Percentiles rank a stretch among this genome's conserved stretches.
phyloP scores from a whole-genome alignment of 2,888 invertebrate genomes.

The Eristalis arbustorum region DNA sequence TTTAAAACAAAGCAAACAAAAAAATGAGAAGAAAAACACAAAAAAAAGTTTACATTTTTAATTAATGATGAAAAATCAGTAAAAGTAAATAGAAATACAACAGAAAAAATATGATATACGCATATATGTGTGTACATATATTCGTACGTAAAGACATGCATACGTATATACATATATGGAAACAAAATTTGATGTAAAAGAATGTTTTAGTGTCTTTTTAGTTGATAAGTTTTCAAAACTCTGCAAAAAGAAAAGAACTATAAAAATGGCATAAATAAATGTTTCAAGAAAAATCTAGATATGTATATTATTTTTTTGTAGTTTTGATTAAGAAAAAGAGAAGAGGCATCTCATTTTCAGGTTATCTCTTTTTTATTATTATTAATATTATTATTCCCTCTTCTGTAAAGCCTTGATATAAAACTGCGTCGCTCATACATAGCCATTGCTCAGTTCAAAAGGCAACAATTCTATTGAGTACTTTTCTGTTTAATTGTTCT shows the following conservation, averaged over 20 bases:
- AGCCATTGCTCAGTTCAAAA: neutral
- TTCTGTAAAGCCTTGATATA: neutral
- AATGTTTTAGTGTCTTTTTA: slow-evolving; percentile 72
- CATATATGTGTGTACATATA: slow-evolving; percentile 20
- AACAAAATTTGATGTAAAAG: slow-evolving; percentile 59
- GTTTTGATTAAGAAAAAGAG: neutral
- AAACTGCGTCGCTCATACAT: neutral
- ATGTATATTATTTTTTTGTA: slow-evolving; percentile 9
- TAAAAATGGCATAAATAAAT: slow-evolving; percentile 53
- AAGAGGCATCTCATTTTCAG: neutral
- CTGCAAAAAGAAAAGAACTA: slow-evolving; percentile 27
- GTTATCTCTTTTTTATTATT: neutral
- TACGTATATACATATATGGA: slow-evolving; percentile 7
- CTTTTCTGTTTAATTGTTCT: neutral
- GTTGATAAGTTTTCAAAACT: slow-evolving; percentile 70
- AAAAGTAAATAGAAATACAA: slow-evolving; percentile 10
- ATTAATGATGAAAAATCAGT: slow-evolving; percentile 18
- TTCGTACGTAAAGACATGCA: neutral
- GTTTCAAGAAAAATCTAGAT: slow-evolving; percentile 42
- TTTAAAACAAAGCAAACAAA: slow-evolving; percentile 38
- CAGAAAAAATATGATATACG: neutral
- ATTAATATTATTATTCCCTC: neutral
- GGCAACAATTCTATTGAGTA: neutral
- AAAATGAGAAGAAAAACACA: slow-evolving; percentile 24
- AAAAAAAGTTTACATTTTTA: slow-evolving; percentile 22